phyloP scores from a whole-genome alignment of 2,797 vertebrate species.

The Sciurus carolinensis region DNA sequence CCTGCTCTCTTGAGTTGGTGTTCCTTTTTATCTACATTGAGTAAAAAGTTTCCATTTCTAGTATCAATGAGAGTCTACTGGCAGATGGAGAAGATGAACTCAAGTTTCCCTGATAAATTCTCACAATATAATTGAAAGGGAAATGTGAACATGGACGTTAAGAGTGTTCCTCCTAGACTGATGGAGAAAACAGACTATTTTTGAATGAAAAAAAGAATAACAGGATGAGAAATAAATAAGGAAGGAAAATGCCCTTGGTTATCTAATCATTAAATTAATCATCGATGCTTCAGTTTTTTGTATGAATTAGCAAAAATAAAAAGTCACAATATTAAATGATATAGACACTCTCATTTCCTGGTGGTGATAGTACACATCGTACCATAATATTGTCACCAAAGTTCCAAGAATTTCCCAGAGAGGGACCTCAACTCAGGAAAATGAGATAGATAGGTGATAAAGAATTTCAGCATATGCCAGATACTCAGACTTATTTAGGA shows the following conservation, averaged over 20 bases:
- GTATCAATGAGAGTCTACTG: not conserved
- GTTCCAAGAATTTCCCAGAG: no score
- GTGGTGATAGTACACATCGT: not conserved
- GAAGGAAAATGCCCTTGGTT: not conserved
- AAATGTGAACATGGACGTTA: not conserved
- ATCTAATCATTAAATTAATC: not conserved
- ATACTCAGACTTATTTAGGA: no score
- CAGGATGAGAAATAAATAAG: not conserved
- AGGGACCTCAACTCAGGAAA: no score
- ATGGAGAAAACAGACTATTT: not conserved
- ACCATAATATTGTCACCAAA: not conserved
- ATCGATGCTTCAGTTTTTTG: not conserved
- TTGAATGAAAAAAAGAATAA: not conserved
- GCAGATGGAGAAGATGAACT: slow-evolving; percentile 7
- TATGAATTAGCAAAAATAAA: slow-evolving; percentile 31
- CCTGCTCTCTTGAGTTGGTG: no score
- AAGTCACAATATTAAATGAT: not conserved
- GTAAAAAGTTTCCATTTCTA: no score
- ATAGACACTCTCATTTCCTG: not conserved
- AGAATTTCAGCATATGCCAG: no score
- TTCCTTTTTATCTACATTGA: no score
- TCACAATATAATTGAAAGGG: not conserved
- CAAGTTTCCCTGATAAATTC: not conserved
- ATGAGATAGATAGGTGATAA: no score
- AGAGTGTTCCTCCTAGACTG: not conserved